Base-by-base conservation (phyloP, 1,140 invertebrate species). In the Sogatella furcifera region DNA sequence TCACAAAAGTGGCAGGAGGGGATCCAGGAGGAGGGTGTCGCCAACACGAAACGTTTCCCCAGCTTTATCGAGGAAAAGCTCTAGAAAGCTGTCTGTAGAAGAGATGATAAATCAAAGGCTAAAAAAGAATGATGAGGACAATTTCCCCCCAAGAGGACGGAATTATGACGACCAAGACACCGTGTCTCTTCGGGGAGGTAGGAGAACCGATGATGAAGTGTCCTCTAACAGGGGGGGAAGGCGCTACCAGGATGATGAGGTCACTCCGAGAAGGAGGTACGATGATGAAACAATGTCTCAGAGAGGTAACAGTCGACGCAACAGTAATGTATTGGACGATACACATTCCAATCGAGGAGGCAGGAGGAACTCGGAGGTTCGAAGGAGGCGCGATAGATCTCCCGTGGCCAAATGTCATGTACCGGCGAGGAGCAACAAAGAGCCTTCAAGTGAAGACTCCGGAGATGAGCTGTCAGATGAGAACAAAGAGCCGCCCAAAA, bases 311-410 rank as follows among this genome's bases (percentile, higher is more conserved):
- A 6, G 21, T 53, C 22, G 28, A 13, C 15, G 46, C 15, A 49
- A 14, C 15, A 49, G 46, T 17, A 49, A 49, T 49, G 21, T 49
- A 21, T 41, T 24, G 61, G 4, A 21, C 63, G 17, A 60, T 59
- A 38, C 64, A 49, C 52, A 42, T 62, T 38, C 61, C 65, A 42
- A 65, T 65, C 17, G 66, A 38, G 5, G 52, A 42, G 41, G 52
- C 15, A 60, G 52, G 41, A 55, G 52, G 21, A 49, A 61, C 49
- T 57, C 64, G 15, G 63, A 65, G 28, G 55, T 59, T n/a, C 59
- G 58, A 31, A 55, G 59, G 61, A 44, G 41, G 42, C n/a, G 31
- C 31, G 38, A 55, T 31, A 15, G 10, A 34, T 60, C 58, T n/a
- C 49, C 58, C 3, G 49, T 17, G 10, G 9, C 2, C 6, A 49